Evolutionary conservation across 2,888 invertebrate genomes (phyloP), one percentile per base, ranked within the genome.

Genomic region (Parnassius smintheus): DNA sequence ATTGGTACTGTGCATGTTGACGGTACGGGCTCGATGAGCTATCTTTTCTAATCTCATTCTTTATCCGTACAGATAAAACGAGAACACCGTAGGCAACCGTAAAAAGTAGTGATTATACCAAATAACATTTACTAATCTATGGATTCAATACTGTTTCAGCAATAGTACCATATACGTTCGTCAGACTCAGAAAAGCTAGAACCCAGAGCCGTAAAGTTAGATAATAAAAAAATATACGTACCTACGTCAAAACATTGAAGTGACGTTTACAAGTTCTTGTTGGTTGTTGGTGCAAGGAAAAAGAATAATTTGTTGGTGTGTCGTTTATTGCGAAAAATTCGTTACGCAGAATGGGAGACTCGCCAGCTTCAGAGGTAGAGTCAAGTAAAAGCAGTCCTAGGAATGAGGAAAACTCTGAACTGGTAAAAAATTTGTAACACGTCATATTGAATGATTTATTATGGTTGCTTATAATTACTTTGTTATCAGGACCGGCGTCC

Each of bases 401-500:
- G 13, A 76, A 70, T 56, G 85, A 85, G 53, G 74, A 69, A 49
- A 78, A 73, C 46, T 73, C 80, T 2, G 82, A 83, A 67, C 73
- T 81, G 86, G 91, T 90, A 85, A 82, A 56, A 12, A 18, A 49
- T 48, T 60, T 25, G 25, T 75, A 61, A 49, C 61, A 59, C 52
- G 13, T 56, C 63, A 12, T 41, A 1, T 60, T 42, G 12, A 50
- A 46, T 11, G 7, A 56, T 42, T 10, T 53, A 46, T 48, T 41
- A 51, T 41, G 1, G 50, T 18, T 46, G 50, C 42, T 56, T 50
- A 62, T 59, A 42, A 46, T 59, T 35, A 51, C 46, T 55, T 70
- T 70, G 73, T 70, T 64, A 59, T 63, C 76, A 94, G 94, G 92
- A 93, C 87, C 93, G 93, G 81, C 93, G 93, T 72, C 93, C 94